Percentiles rank a stretch among this genome's conserved stretches.
phyloP scores from a whole-genome alignment of 2,797 vertebrate species.

The Columba guinea region DNA sequence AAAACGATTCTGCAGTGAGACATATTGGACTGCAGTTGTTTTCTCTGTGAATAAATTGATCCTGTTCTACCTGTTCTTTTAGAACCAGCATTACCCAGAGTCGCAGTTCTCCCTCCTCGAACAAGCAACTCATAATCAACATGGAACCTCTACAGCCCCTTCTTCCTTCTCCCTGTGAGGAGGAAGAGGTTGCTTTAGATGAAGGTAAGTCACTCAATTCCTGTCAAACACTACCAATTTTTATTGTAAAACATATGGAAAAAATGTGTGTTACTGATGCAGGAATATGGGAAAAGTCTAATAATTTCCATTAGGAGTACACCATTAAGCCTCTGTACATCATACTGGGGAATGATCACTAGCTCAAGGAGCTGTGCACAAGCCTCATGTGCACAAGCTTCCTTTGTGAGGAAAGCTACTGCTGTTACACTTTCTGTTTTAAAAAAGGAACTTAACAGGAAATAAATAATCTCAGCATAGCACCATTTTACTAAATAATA shows the following conservation, averaged over 20 bases:
- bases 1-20: neutral
- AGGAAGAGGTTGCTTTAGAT: constrained; percentile 81
- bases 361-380: neutral
- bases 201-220: constrained; percentile 79
- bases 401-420: neutral
- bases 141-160: constrained; percentile 94
- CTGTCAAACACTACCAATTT: neutral
- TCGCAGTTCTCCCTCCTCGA: constrained; percentile 91
- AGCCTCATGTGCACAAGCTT: fast-evolving
- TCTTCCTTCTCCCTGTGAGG: constrained; percentile 87
- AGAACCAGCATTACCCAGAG: constrained; percentile 92
- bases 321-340: neutral
- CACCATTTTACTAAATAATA: neutral
- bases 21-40: neutral
- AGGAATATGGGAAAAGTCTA: neutral
- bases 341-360: neutral
- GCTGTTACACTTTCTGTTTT: neutral
- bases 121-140: constrained; percentile 98
- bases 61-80: constrained; percentile 36
- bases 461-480: neutral
- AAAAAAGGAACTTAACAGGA: neutral
- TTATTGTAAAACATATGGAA: neutral
- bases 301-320: neutral
- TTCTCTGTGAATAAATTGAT: neutral
- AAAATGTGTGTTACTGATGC: neutral